Base-by-base conservation (phyloP, 2,797 vertebrate species). In the Hypotaenidia philippensis region DNA sequence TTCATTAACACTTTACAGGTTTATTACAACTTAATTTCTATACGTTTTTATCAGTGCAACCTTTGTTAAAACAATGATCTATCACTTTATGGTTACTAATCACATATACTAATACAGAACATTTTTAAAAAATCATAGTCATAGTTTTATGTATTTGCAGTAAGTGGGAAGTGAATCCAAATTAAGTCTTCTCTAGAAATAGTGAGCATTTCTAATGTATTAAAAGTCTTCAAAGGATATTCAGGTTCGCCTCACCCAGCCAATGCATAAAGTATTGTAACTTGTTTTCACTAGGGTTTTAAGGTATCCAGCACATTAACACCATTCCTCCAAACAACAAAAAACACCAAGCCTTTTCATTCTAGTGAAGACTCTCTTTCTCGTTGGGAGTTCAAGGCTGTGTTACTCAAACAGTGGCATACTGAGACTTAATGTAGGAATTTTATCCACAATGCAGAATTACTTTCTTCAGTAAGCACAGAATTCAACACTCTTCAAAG, bases 401-500 rank as follows among this genome's bases (percentile, higher is more conserved):
- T 36, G n/a, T 47, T 57, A 79, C 60, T 41, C 41, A 69, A 85
- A 63, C 18, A 44, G 53, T 0, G 0, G 21, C 26, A 3, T 29
- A 61, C 25, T 11, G 15, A 81, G 20, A 32, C 29, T 70, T 0
- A 31, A 27, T 10, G 15, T 3, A 34, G 12, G 5, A 55, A 74
- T 18, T 66, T 66, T 72, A 72, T 23, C 9, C 36, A 13, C 4
- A 56, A 22, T 19, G 77, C 5, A 45, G 63, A 82, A 70, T 18
- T 12, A 31, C 8, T 68, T 89, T 47, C 7, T 70, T 56, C 25
- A 25, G 25, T 49, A 68, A 63, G 7, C 15, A 45, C 0, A 75
- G 29, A 75, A 93, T 27, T 60, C 41, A 83, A 63, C 88, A 47
- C 23, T 74, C 27, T 70, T 94, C 44, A 66, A 84, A 83, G 25